These are phyloP conservation scores for Sebastes taczanowskii DNA, from an alignment of 2,797 vertebrate genomes.

Conservation along the genomic window DNA sequence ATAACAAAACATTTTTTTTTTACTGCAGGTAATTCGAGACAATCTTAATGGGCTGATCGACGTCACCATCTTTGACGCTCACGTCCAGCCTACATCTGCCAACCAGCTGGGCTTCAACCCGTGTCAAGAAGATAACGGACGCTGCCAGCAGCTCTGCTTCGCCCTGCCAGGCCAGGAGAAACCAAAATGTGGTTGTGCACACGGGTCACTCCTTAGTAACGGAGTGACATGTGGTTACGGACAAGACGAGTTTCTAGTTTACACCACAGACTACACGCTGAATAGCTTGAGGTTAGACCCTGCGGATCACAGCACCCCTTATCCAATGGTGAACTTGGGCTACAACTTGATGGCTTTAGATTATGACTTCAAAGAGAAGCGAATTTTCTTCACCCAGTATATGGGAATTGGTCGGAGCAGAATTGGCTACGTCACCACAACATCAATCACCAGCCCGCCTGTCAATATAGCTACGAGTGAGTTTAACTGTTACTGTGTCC, in stretches of 20 bases:
- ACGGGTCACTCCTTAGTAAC: conserved; percentile 86
- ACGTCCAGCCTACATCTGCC: conserved; percentile 85
- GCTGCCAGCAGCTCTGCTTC: conserved; percentile 93
- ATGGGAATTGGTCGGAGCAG: conserved; percentile 78
- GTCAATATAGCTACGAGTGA: conserved; percentile 85
- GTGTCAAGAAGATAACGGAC: conserved; percentile 88
- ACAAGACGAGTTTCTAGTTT: conserved; percentile 88
- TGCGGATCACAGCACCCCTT: conserved; percentile 88
- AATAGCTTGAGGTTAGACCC: conserved; percentile 89
- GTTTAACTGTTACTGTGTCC: conserved; percentile 4
- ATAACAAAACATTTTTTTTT: neutral
- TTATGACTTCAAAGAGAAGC: conserved; percentile 86
- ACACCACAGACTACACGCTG: conserved; percentile 86
- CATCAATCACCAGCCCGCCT: conserved; percentile 75
- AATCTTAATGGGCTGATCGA: conserved; percentile 86
- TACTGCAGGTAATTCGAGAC: conserved; percentile 87
- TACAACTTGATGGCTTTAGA: conserved; percentile 84
- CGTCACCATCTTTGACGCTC: conserved; percentile 84
- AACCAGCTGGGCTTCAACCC: conserved; percentile 88
- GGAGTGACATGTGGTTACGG: conserved; percentile 88
- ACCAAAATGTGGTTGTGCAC: conserved; percentile 90
- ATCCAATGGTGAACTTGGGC: conserved; percentile 77
- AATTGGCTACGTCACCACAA: conserved; percentile 87
- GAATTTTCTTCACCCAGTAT: conserved; percentile 89
- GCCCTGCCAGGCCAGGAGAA: conserved; percentile 81